phyloP scores from a whole-genome alignment of 2,113 vertebrate genomes.

The Larimichthys polyactis region DNA sequence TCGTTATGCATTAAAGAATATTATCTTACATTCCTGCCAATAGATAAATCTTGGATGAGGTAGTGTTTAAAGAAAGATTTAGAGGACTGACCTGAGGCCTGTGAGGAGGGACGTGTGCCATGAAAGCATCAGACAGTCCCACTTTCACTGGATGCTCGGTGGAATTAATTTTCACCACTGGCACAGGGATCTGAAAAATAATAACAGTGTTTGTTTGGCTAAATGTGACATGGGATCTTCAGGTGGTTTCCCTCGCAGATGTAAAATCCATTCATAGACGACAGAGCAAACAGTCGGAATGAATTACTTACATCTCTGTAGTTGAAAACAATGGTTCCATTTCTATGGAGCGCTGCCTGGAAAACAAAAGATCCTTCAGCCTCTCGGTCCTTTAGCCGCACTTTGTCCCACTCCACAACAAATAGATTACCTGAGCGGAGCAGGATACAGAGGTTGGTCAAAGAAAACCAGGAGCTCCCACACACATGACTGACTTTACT shows the following conservation, averaged over 20 bases:
- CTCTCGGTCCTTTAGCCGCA: conserved; percentile 89
- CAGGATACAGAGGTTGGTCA: conserved; percentile 5
- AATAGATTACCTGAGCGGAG: conserved; percentile 87
- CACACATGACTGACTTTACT: background rate
- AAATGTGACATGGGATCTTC: background rate
- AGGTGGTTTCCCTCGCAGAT: background rate
- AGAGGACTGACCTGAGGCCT: conserved; percentile 85
- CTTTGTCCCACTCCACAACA: conserved; percentile 93
- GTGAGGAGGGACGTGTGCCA: conserved; percentile 84
- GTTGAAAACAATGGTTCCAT: conserved; percentile 89
- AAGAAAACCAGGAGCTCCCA: background rate
- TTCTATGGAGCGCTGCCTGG: conserved; percentile 88
- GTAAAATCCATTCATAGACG: too few species aligned
- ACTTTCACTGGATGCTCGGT: conserved; percentile 94
- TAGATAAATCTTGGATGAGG: too few species aligned
- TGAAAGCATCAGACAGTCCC: conserved; percentile 95
- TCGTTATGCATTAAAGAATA: too few species aligned
- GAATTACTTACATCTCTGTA: conserved; percentile 88
- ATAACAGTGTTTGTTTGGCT: background rate
- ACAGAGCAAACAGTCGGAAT: background rate
- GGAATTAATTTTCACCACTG: conserved; percentile 89
- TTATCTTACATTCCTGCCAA: too few species aligned
- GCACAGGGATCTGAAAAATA: conserved; percentile 88
- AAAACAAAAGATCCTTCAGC: conserved; percentile 90
- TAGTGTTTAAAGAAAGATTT: background rate